Evolutionary conservation across 1,140 invertebrate species (phyloP).

Genomic region (Leptinotarsa lineolata): DNA sequence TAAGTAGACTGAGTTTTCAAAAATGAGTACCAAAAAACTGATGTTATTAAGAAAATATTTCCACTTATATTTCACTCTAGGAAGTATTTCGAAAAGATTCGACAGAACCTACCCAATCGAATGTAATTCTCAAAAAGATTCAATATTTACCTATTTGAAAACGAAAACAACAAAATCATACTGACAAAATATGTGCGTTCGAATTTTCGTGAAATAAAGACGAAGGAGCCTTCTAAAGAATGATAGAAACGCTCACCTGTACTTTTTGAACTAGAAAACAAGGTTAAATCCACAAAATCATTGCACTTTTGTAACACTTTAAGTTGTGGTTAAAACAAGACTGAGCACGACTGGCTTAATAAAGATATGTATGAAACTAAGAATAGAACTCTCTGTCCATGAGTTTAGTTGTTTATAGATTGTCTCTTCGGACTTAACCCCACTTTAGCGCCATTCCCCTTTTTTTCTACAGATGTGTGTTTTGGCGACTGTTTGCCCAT

Average conservation of each 20-base stretch:
- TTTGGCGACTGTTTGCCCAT: neutral
- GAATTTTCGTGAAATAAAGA: neutral
- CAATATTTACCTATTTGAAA: neutral
- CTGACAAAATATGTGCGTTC: neutral
- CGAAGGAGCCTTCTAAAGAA: neutral
- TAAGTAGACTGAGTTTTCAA: no score
- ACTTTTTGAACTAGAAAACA: conserved; percentile 31
- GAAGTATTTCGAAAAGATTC: no score
- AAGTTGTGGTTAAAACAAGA: conserved; percentile 34
- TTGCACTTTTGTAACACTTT: conserved; percentile 49
- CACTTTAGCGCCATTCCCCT: conserved; percentile 41
- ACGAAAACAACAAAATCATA: neutral
- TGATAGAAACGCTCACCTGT: conserved; percentile 4
- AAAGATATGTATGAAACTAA: conserved; percentile 50
- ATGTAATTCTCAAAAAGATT: neutral
- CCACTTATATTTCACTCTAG: no score
- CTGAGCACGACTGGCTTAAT: conserved; percentile 42
- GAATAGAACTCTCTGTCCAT: conserved; percentile 51
- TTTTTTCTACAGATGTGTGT: conserved; percentile 18
- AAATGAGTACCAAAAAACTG: no score
- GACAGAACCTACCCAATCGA: no score
- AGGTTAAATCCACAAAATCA: conserved; percentile 45
- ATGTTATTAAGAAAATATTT: no score
- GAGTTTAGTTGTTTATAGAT: conserved; percentile 53
- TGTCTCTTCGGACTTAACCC: conserved; percentile 49